phyloP scores from a whole-genome alignment of 2,113 vertebrate species.

The Columba janthina region DNA sequence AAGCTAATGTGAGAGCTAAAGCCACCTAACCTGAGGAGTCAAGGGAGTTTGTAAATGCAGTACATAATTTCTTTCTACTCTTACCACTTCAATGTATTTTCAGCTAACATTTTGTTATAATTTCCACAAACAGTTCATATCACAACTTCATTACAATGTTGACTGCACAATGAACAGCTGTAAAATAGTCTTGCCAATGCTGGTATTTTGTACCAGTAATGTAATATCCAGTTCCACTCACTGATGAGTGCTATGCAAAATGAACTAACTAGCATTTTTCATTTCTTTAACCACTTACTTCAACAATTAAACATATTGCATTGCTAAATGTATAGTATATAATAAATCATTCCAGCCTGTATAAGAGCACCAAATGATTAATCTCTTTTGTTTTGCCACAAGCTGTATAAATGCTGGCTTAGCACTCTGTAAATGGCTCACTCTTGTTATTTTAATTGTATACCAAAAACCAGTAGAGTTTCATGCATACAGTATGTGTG shows the following conservation, averaged over 20 bases:
- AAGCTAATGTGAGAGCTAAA: background rate
- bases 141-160: conserved; percentile 8
- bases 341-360: conserved; percentile 33
- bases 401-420: background rate
- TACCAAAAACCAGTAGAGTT: background rate
- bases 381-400: conserved; percentile 37
- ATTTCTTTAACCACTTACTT: conserved; percentile 52
- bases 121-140: conserved; percentile 57
- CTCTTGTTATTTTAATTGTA: background rate
- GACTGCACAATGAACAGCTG: conserved; percentile 25
- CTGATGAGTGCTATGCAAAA: conserved; percentile 2
- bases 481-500: background rate
- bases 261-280: conserved; percentile 25
- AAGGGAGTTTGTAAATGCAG: background rate
- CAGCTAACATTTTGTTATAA: conserved; percentile 52
- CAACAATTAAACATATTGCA: conserved; percentile 29
- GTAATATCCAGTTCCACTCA: conserved; percentile 9
- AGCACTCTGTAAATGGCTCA: background rate
- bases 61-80: background rate
- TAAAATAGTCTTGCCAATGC: conserved; percentile 50
- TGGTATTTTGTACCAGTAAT: conserved; percentile 33
- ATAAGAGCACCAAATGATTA: conserved; percentile 3
- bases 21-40: background rate
- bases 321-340: background rate
- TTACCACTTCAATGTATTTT: conserved; percentile 32